phyloP scores from a whole-genome alignment of 2,888 invertebrate species.

The Eulithis testata region DNA sequence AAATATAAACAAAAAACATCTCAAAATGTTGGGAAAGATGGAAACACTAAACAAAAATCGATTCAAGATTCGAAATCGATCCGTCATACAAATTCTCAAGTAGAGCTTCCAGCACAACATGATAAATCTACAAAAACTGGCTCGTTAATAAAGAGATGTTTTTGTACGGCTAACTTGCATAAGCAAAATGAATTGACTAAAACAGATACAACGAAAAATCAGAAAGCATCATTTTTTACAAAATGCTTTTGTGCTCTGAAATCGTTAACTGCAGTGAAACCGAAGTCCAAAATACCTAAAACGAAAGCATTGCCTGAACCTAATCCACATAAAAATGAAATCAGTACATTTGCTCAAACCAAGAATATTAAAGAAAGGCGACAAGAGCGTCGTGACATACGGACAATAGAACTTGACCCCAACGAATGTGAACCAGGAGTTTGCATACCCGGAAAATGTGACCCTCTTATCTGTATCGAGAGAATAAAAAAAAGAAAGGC shows the following conservation, averaged over 20 bases:
- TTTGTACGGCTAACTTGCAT: constrained; percentile 51
- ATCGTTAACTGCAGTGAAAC: constrained; percentile 1
- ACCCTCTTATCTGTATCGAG: constrained; percentile 51
- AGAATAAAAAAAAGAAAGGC: constrained; percentile 46
- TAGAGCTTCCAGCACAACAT: constrained; percentile 24
- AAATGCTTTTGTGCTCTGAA: constrained; percentile 18
- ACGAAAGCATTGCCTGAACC: background rate
- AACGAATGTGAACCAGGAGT: constrained; percentile 48
- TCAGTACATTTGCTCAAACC: constrained; percentile 18
- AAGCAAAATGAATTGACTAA: constrained; percentile 8
- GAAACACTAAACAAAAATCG: constrained; percentile 31
- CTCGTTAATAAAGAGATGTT: constrained; percentile 50
- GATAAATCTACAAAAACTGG: constrained; percentile 31
- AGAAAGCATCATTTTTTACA: constrained; percentile 1
- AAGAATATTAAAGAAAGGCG: constrained; percentile 11
- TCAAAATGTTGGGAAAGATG: constrained; percentile 24
- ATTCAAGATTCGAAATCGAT: constrained; percentile 16
- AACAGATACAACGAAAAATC: background rate
- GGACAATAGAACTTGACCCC: constrained; percentile 27
- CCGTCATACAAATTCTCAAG: constrained; percentile 18
- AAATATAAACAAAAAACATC: constrained; percentile 7
- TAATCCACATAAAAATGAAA: constrained; percentile 3
- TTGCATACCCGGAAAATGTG: constrained; percentile 54
- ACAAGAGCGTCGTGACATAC: constrained; percentile 39
- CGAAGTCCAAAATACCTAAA: constrained; percentile 3